Base-by-base conservation (phyloP, 2,113 vertebrate species). In the Sceloporus tristichus region DNA sequence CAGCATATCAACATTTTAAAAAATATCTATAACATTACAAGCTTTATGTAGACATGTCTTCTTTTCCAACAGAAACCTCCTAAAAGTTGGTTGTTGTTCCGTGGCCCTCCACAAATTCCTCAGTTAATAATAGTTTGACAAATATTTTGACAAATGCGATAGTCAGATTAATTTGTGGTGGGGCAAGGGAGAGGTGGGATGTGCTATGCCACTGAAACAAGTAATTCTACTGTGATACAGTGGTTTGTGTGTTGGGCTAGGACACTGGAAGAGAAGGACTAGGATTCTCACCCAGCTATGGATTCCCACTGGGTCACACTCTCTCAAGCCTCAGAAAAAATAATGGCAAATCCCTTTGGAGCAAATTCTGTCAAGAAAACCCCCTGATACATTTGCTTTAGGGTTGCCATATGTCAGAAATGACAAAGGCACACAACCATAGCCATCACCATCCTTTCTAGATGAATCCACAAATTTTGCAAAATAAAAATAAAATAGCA, bases 161-260 rank as follows among this genome's bases (percentile, higher is more conserved):
- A 90, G 48, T 7, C 19, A 19, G 71, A 48, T 48, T 10, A 59
- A 40, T 54, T 19, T 59, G 73, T 19, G 75, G 42, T 5, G 48
- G 48, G 48, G 48, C 48, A 48, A 48, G 53, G 25, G 59, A 62
- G 59, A 62, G 74, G 14, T 48, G 1, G 87, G 88, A 70, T 3
- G 16, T 23, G 9, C 21, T 86, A 19, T 70, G 62, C 75, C 78
- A 82, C 66, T 40, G 5, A 90, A 88, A 71, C 3, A 85, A 62
- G 21, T 5, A 16, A 85, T 53, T 27, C 53, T 85, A 27, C 21
- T 48, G 48, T 48, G 48, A 7, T 48, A 48, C 48, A 48, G 48
- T 48, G 48, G 48, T 48, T 48, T 48, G 48, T 7, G 2, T 48
- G 48, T 48, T 48, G 48, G 48, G 7, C 48, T 48, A 48, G 4